Percentiles rank a stretch among this genome's conserved stretches.
Evolutionary conservation across 1,140 invertebrate species (phyloP).

Genomic region (Agrypnia vestita): DNA sequence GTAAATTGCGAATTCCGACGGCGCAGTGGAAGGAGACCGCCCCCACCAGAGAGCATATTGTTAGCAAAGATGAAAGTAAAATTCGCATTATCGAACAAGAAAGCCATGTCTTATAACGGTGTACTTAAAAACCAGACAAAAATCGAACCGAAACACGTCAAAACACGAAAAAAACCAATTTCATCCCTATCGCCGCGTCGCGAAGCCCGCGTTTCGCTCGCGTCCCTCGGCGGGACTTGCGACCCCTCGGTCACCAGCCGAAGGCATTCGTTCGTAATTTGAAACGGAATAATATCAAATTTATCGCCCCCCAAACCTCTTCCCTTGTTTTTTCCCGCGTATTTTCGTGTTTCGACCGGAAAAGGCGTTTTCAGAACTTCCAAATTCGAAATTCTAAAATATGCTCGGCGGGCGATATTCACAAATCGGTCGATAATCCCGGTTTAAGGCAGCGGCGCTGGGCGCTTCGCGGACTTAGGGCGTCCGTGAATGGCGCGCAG

Average conservation of each 20-base stretch:
- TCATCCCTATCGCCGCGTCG: background rate
- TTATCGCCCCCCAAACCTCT: slow-evolving; percentile 50
- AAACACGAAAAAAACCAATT: background rate
- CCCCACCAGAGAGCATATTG: slow-evolving; percentile 46
- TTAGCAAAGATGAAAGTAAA: slow-evolving; percentile 51
- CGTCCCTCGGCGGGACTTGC: background rate
- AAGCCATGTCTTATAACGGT: slow-evolving; percentile 38
- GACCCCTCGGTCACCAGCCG: background rate
- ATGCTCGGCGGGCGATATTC: slow-evolving; percentile 50
- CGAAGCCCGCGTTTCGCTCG: background rate
- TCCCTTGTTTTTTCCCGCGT: slow-evolving; percentile 55
- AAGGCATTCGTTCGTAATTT: slow-evolving; percentile 49
- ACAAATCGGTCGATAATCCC: slow-evolving; percentile 37
- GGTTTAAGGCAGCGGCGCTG: background rate
- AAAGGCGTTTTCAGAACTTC: slow-evolving; percentile 50
- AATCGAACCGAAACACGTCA: slow-evolving; percentile 7
- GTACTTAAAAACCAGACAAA: slow-evolving; percentile 43
- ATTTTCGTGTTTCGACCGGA: slow-evolving; percentile 56
- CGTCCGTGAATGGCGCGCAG: background rate
- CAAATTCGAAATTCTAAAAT: slow-evolving; percentile 58
- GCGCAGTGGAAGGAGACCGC: background rate
- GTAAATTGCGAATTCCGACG: slow-evolving; percentile 59
- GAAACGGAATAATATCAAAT: slow-evolving; percentile 59
- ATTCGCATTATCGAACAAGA: slow-evolving; percentile 54
- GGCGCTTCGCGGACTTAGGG: background rate